Conservation (phyloP, 1,140 invertebrate species). For the Conus betulinus region DNA sequence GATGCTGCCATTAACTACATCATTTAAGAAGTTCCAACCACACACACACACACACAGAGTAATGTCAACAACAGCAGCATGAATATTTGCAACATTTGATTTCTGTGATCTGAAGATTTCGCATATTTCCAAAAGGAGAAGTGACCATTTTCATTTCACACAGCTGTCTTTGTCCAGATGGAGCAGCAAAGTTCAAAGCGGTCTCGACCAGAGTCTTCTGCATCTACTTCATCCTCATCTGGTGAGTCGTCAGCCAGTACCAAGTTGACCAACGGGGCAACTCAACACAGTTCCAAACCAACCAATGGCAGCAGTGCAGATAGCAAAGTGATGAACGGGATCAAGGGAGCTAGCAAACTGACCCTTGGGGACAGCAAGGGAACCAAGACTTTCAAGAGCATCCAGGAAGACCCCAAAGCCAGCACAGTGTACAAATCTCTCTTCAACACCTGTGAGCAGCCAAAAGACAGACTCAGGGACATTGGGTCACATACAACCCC, state of each 20-base stretch:
- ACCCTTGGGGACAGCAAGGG: constrained; percentile 35
- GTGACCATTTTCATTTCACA: too few relatives aligned
- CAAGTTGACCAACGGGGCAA: constrained; percentile 25
- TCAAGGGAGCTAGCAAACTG: constrained; percentile 40
- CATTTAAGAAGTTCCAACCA: too few relatives aligned
- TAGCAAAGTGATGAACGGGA: constrained; percentile 45
- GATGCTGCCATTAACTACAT: too few relatives aligned
- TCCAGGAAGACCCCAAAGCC: constrained; percentile 89
- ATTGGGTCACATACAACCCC: constrained; percentile 99
- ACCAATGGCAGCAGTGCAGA: constrained; percentile 37
- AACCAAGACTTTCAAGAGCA: constrained; percentile 45
- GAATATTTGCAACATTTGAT: too few relatives aligned
- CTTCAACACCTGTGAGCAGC: constrained; percentile 94
- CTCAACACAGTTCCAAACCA: constrained; percentile 1
- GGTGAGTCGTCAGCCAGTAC: background rate
- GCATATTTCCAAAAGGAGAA: too few relatives aligned
- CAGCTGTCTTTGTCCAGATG: constrained; percentile 15
- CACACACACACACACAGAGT: too few relatives aligned
- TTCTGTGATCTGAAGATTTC: too few relatives aligned
- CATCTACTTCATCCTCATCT: background rate
- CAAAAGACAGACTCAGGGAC: constrained; percentile 89
- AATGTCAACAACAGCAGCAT: too few relatives aligned
- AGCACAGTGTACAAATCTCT: constrained; percentile 95
- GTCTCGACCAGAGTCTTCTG: constrained; percentile 6
- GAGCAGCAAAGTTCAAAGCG: constrained; percentile 17